Base-by-base conservation (phyloP, 2,888 invertebrate genomes). In the Amphipyra tragopoginis region DNA sequence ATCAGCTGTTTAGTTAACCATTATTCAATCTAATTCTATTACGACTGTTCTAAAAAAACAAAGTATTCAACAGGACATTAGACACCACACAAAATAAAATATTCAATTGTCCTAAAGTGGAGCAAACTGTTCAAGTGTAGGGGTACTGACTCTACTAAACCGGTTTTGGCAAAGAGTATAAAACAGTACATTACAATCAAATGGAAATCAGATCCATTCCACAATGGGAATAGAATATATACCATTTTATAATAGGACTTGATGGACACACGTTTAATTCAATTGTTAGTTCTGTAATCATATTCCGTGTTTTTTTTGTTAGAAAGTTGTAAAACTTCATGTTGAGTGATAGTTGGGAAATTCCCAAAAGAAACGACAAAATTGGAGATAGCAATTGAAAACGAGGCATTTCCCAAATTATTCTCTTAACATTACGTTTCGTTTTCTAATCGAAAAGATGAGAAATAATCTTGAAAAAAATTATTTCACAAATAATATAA, bases 191-290 rank as follows among this genome's bases (percentile, higher is more conserved):
- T 50, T 50, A 64, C 60, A 74, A 77, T 69, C 15, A 53, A 69
- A 69, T 60, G 43, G 75, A 55, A 70, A 70, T 77, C 63, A 62
- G 66, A 77, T 74, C 65, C 74, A 70, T 56, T 51, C 49, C 51
- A 51, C 38, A 47, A 14, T 50, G 43, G 64, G 54, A 77, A 66
- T 57, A 39, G 50, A 15, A 48, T 51, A 45, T 44, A 63, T 47
- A 64, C 48, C 8, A 45, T 49, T 54, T 42, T 55, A 69, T 55
- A 73, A 73, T 58, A 58, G 58, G 7, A 77, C 58, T 71, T 71
- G 64, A 66, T 57, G 54, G 74, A 51, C 63, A 72, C 13, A 55
- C 72, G 57, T 44, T 75, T 63, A 67, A 61, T 34, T 50, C 57
- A 40, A 65, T 70, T 70, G 71, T 77, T 44, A 7, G 47, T 47